Percentiles rank a stretch among this genome's conserved stretches.
phyloP scores from a whole-genome alignment of 1,140 invertebrate species.

The Tribolium madens region DNA sequence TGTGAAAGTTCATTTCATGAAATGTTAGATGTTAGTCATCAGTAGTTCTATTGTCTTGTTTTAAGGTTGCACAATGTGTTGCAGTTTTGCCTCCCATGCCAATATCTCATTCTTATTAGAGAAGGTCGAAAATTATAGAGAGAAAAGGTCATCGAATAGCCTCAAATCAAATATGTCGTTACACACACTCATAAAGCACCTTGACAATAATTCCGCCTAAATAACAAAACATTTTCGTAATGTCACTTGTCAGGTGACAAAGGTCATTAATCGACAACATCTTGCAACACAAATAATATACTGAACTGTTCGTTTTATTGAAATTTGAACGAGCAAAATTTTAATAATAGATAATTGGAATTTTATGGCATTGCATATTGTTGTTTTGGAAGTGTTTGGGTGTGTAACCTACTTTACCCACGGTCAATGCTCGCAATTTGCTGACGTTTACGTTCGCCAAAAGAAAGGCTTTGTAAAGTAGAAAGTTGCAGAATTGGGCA shows the following conservation, averaged over 20 bases:
- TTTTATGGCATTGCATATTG: constrained; percentile 15
- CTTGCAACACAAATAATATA: neutral
- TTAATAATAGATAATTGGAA: constrained; percentile 19
- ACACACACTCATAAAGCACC: constrained; percentile 8
- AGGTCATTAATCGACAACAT: neutral
- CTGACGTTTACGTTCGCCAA: constrained; percentile 38
- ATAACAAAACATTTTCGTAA: neutral
- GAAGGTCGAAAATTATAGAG: constrained; percentile 2
- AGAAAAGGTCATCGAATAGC: constrained; percentile 2
- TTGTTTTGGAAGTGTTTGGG: constrained; percentile 33
- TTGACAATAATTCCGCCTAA: constrained; percentile 17
- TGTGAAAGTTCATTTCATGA: constrained; percentile 24
- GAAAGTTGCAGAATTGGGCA: constrained; percentile 49
- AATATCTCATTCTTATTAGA: neutral
- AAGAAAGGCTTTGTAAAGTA: constrained; percentile 44
- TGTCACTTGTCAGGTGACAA: neutral
- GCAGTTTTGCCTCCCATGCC: neutral
- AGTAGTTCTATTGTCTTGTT: neutral
- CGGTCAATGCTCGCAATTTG: constrained; percentile 40
- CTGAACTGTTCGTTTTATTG: neutral
- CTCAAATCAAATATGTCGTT: neutral
- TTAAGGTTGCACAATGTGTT: constrained; percentile 9
- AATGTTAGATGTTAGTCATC: constrained; percentile 25
- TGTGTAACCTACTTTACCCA: constrained; percentile 42
- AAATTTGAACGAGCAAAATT: neutral